These are phyloP conservation scores for Laticauda laticaudata DNA, from an alignment of 2,113 vertebrate genomes.

Conservation along the genomic window DNA sequence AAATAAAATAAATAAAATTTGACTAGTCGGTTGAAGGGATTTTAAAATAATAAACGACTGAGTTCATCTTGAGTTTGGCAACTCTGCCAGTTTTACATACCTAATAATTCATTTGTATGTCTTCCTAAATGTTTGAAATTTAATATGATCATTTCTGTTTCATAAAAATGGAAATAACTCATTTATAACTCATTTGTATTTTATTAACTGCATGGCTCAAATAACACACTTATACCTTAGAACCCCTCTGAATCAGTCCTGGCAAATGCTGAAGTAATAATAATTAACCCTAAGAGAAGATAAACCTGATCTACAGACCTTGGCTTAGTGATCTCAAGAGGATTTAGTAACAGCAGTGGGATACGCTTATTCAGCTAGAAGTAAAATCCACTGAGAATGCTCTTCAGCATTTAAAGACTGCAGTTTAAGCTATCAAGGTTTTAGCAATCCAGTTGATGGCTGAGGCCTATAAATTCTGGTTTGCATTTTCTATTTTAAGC, in stretches of 20 bases:
- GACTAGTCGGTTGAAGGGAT: background rate
- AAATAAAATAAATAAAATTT: background rate
- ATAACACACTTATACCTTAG: background rate
- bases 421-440: background rate
- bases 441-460: background rate
- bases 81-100: background rate
- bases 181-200: background rate
- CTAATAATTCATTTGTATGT: background rate
- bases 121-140: background rate
- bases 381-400: background rate
- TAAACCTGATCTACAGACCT: background rate
- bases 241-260: conserved; percentile 19
- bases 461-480: background rate
- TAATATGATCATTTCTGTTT: background rate
- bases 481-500: background rate
- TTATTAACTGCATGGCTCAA: background rate
- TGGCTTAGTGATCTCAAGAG: background rate
- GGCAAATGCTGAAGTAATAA: background rate
- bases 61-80: background rate
- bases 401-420: background rate
- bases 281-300: conserved; percentile 5
- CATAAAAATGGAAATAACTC: background rate
- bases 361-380: background rate
- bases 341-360: background rate
- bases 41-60: background rate